Base-by-base conservation (phyloP, 1,140 invertebrate species). In the Ceratina australensis region DNA sequence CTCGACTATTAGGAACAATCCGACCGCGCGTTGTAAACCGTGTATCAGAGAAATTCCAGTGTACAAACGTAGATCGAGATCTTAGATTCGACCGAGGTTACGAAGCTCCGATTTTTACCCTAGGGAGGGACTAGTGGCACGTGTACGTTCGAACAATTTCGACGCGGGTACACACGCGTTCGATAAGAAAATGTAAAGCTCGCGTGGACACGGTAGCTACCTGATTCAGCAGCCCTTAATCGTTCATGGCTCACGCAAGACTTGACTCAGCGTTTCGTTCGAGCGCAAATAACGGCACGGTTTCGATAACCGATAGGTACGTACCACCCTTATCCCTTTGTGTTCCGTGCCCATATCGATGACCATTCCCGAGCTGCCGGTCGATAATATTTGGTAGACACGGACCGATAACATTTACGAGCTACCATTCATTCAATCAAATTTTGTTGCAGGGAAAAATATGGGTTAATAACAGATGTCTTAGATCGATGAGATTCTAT, bases 281-380 rank as follows among this genome's bases (percentile, higher is more conserved):
- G 65, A 73, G 50, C 74, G 65, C 47, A 72, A 81, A 84, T 84
- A 84, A 84, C 24, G 47, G 47, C 61, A 20, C 2, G 13, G 20
- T 72, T 24, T 49, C 71, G 65, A 78, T 67, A 84, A 84, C 59
- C n/a, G 42, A 72, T 76, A 81, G 68, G 59, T 5, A 15, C 3
- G 22, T n/a, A 49, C 12, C 42, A 57, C 4, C n/a, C 72, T 50
- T 80, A 56, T 80, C 59, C 47, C 13, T 22, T 33, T 22, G 65
- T 54, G 22, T 18, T 15, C 33, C 33, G 47, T 16, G 18, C 15
- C 33, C 54, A 16, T 33, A 60, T 52, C 68, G 50, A 10, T n/a
- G 22, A 56, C 47, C 78, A 24, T 80, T 80, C 26, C 12, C 33
- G 13, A 59, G 24, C 10, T 15, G 3, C 18, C 1, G 57, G 16